Evolutionary conservation across 2,113 vertebrate genomes (phyloP).

Genomic region (Columbina picui): DNA sequence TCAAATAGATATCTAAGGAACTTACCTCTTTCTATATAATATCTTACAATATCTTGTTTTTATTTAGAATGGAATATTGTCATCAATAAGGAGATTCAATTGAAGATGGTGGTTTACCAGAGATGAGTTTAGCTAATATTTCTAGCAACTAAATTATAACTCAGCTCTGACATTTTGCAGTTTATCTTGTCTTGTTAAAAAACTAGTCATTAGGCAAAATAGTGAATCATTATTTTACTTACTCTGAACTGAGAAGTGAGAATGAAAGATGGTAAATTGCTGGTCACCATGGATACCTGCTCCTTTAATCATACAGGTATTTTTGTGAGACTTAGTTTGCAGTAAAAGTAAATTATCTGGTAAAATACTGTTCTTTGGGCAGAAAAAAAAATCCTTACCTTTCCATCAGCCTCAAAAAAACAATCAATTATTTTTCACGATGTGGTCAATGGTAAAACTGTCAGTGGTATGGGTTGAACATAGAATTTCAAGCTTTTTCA

Average conservation of each 20-base stretch:
- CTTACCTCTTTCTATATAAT: not conserved
- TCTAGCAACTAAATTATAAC: not conserved
- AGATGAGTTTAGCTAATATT: not conserved
- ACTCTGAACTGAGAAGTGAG: not conserved
- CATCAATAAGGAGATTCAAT: not conserved
- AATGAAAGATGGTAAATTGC: not conserved
- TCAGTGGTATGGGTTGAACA: fast-evolving
- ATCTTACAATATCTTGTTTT: not conserved
- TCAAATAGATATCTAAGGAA: not conserved
- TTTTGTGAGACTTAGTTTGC: not conserved
- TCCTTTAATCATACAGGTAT: not conserved
- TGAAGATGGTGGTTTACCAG: not conserved
- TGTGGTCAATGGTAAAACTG: not conserved
- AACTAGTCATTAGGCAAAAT: not conserved
- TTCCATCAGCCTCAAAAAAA: not conserved
- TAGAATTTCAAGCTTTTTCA: not conserved
- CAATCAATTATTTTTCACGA: not conserved
- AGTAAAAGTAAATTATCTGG: not conserved
- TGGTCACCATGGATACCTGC: slow-evolving; percentile 26
- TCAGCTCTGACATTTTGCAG: not conserved
- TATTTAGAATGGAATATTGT: not conserved
- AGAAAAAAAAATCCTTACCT: not conserved
- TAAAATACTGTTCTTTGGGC: not conserved
- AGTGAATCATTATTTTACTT: not conserved
- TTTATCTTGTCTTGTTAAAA: not conserved